Base-by-base conservation (phyloP, 1,140 invertebrate species). In the Caenorhabditis inopinata region DNA sequence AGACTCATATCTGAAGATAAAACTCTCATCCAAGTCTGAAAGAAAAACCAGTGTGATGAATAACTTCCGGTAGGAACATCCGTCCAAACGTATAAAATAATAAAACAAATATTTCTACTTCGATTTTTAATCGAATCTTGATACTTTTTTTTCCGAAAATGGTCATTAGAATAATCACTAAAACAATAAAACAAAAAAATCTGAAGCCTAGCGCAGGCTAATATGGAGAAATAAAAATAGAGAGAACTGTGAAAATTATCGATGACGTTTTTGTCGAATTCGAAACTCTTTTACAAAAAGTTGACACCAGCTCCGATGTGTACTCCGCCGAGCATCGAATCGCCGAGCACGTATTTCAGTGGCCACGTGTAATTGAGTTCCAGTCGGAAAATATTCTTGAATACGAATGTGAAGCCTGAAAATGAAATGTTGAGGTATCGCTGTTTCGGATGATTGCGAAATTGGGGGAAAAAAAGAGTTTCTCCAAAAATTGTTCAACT, bases 301-400 rank as follows among this genome's bases (percentile, higher is more conserved):
- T 84, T 84, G 46, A 87, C 51, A 45, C 87, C 87, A 14, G 83
- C 86, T 25, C 87, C 87, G 35, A 88, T 84, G 38, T 87, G 86
- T 45, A 85, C 83, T 14, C 87, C 86, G 14, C 80, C 21, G 2
- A 51, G 53, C 18, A 83, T 79, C 9, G 45, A 25, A 79, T 88
- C 87, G 16, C 79, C 80, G 42, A 85, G 58, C 16, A 85, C 78
- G 32, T 78, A 82, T 74, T 85, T 83, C 32, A 88, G 48, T n/a
- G 87, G 86, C 6, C 80, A 42, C 29, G 87, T 87, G 74, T 88
- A 88, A 78, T 87, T 88, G 27, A 88, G 78, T 74, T 88, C 86
- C 42, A 88, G 74, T 42, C 86, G 84, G 75, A 85, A 79, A 25
- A 83, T 81, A 51, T 88, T 80, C 23, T 81, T 83, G 49, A 87